Evolutionary conservation across 1,140 invertebrate species (phyloP).

Genomic region (Philaenus spumarius): DNA sequence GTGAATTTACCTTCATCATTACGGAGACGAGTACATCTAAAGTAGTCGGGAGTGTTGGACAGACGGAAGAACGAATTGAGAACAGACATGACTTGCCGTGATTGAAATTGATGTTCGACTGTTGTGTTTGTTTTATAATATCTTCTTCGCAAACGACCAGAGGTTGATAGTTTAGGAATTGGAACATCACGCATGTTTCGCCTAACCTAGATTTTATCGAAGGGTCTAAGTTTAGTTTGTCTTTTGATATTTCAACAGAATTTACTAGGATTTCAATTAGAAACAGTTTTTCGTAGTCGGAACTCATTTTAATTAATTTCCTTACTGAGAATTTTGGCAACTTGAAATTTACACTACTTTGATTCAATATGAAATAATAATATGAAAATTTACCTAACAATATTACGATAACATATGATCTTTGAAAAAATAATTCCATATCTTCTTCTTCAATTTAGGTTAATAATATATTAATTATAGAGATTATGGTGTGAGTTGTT

Average conservation of each 20-base stretch:
- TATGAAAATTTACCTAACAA: too few species aligned
- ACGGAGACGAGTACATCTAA: not conserved
- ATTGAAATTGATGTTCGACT: slow-evolving; percentile 40
- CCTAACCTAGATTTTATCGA: slow-evolving; percentile 18
- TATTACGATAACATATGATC: too few species aligned
- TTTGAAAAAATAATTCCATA: too few species aligned
- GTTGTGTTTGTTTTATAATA: slow-evolving; percentile 34
- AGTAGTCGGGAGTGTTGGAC: not conserved
- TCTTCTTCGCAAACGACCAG: slow-evolving; percentile 49
- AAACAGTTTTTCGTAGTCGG: slow-evolving; percentile 42
- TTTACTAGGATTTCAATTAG: slow-evolving; percentile 49
- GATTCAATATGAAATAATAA: too few species aligned
- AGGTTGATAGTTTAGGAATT: slow-evolving; percentile 44
- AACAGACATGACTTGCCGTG: slow-evolving; percentile 49
- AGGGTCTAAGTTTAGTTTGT: slow-evolving; percentile 2
- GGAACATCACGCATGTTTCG: slow-evolving; percentile 44
- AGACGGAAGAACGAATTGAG: slow-evolving; percentile 25
- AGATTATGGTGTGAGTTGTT: too few species aligned
- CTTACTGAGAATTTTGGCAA: too few species aligned
- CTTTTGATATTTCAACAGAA: slow-evolving; percentile 39
- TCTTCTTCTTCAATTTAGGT: too few species aligned
- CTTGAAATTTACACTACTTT: too few species aligned
- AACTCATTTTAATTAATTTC: too few species aligned
- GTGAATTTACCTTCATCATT: not conserved
- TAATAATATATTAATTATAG: too few species aligned